Evolutionary conservation across 2,888 invertebrate species (phyloP), one percentile per base, ranked within the genome.

Genomic region (Drosophila anomelani): DNA sequence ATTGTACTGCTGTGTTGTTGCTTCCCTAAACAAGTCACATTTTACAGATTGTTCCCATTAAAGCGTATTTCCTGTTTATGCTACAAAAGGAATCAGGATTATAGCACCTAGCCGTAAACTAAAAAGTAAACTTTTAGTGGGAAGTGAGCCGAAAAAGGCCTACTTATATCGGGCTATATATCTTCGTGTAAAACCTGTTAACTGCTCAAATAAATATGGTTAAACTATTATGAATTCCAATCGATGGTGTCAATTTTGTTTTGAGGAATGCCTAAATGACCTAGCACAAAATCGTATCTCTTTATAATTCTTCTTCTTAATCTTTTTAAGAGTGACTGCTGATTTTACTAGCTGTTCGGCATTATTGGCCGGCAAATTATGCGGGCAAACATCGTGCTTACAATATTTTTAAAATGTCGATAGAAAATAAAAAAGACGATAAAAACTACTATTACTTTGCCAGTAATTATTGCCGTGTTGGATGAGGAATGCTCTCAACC

Each of bases 1-100:
- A 79, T 39, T 66, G 43, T 66, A 63, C 36, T 51, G 64, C 44
- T 32, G 38, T 70, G 68, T 75, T 66, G 68, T 73, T 38, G 53
- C 66, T 84, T 84, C 83, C 88, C 84, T 85, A 85, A 84, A 80
- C 36, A 75, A 70, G 84, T 84, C 88, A 85, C 86, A 78, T 67
- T 60, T 54, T 62, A 64, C 29, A 68, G 44, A 29, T 68, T 68
- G 68, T 55, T 68, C 67, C 67, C 67, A 68, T 47, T 6, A 39
- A 67, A 67, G 68, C 54, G 39, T 41, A 43, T 34, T 62, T 67
- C 67, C 68, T 54, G 67, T 46, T 55, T 13, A 39, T 49, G n/a
- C 41, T 49, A 36, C 49, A 55, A 67, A 36, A 54, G 47, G 46
- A 55, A 43, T 23, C 20, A 29, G 67, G 36, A 55, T 41, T 49